Conservation (phyloP, 2,113 vertebrate genomes). For the Stictonetta naevosa region DNA sequence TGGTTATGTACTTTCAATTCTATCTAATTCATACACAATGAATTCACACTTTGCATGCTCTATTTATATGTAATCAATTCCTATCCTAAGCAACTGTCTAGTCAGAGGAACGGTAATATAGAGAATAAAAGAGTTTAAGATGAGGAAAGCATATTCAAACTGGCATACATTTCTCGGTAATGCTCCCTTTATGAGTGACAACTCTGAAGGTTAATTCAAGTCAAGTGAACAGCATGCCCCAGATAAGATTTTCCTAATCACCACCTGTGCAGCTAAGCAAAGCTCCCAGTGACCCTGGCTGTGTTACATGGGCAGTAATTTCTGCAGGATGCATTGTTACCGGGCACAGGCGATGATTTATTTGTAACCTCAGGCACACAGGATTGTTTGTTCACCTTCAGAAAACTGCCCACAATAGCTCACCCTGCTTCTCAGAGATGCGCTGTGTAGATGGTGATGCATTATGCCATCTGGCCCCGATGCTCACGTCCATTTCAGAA, state of each 20-base stretch:
- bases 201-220: neutral
- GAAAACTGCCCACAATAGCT: slow-evolving; percentile 5
- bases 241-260: neutral
- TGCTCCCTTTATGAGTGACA: neutral
- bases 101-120: neutral
- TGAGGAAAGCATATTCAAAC: neutral
- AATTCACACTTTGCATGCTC: neutral
- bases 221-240: neutral
- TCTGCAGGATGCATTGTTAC: neutral
- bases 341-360: slow-evolving; percentile 13
- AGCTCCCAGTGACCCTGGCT: neutral
- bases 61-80: neutral
- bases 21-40: neutral
- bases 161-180: neutral
- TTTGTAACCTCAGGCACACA: slow-evolving; percentile 13
- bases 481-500: neutral
- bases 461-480: neutral
- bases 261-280: neutral
- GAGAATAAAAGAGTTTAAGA: neutral
- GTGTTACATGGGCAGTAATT: neutral
- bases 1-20: neutral
- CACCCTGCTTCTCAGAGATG: neutral
- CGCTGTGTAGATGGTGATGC: neutral
- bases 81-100: neutral
- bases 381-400: slow-evolving; percentile 48